Evolutionary conservation across 1,140 invertebrate genomes (phyloP).

Genomic region (Schlechtendalia chinensis): DNA sequence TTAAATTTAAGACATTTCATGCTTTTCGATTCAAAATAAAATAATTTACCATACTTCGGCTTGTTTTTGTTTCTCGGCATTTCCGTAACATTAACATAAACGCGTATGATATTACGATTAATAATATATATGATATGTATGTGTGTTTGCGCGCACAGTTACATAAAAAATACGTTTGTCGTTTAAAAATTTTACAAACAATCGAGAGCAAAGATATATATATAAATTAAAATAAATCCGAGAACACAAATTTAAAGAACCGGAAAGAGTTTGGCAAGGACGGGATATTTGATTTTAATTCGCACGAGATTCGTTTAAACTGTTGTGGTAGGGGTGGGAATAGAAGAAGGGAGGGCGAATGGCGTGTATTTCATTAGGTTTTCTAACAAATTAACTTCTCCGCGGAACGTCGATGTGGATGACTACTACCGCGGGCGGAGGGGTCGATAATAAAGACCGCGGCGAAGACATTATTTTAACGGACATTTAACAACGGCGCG

Average conservation of each 20-base stretch:
- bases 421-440: too few relatives aligned
- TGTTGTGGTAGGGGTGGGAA: too few relatives aligned
- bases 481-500: background rate
- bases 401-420: too few relatives aligned
- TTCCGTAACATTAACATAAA: background rate
- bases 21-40: background rate
- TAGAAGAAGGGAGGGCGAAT: too few relatives aligned
- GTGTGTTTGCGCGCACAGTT: background rate
- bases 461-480: constrained; percentile 14
- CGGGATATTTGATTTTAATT: background rate
- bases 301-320: background rate
- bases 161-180: background rate
- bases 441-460: background rate
- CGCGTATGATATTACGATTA: background rate
- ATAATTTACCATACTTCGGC: background rate
- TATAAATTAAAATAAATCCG: background rate
- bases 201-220: background rate
- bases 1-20: background rate
- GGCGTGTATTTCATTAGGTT: constrained; percentile 24
- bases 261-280: background rate
- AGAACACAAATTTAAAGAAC: background rate
- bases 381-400: constrained; percentile 36
- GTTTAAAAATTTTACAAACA: background rate
- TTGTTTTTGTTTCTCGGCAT: background rate
- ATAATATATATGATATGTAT: background rate